A percentile compares a stretch with the other conserved stretches of the same genome.
These are phyloP conservation scores for Sesamia inferens DNA, from an alignment of 2,888 invertebrate genomes.

Conservation along the genomic window DNA sequence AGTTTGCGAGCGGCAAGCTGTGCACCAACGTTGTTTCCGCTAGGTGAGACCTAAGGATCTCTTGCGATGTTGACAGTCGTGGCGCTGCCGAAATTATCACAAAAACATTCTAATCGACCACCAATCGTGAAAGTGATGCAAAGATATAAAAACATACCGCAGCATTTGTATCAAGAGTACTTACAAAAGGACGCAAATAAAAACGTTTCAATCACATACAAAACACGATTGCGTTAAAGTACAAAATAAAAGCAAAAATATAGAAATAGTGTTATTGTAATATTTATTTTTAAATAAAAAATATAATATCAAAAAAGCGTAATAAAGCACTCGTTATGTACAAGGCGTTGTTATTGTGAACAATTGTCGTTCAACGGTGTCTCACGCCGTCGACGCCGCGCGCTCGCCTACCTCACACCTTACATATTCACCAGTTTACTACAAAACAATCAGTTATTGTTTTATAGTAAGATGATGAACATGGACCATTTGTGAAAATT, in stretches of 20 bases:
- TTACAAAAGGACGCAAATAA: constrained; percentile 29
- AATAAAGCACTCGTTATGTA: constrained; percentile 87
- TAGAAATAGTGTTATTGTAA: constrained; percentile 73
- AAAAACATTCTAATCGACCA: constrained; percentile 25
- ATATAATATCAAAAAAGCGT: constrained; percentile 86
- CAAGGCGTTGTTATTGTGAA: constrained; percentile 69
- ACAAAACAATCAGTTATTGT: background rate
- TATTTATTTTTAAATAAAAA: constrained; percentile 73
- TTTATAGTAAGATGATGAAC: background rate
- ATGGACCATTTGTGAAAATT: background rate
- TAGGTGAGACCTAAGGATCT: background rate
- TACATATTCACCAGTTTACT: too few relatives aligned
- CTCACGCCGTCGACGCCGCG: constrained; percentile 15
- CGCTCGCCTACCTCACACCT: background rate
- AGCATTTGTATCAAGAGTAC: constrained; percentile 49
- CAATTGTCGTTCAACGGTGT: constrained; percentile 33
- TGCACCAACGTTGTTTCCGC: background rate
- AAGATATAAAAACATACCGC: constrained; percentile 27
- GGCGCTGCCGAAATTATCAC: constrained; percentile 46
- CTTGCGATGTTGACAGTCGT: constrained; percentile 18
- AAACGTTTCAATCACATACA: constrained; percentile 50
- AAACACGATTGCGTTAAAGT: constrained; percentile 62
- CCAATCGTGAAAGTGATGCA: constrained; percentile 48
- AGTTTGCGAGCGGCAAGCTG: constrained; percentile 39
- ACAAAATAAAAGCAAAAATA: constrained; percentile 77